Conservation (phyloP, 2,797 vertebrate species). For the Sus cebifrons region DNA sequence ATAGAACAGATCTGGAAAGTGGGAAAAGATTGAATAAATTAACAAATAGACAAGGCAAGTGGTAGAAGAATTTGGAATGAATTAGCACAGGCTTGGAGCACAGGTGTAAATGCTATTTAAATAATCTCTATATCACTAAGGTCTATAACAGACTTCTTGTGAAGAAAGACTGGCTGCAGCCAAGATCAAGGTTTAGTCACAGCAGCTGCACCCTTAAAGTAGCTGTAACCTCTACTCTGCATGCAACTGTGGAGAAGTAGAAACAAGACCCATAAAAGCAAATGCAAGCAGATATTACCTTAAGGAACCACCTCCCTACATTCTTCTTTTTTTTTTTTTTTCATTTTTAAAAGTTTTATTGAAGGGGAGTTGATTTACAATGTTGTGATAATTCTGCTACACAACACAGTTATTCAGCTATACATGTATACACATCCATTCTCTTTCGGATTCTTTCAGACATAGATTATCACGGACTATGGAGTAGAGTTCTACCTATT, state of each 20-base stretch:
- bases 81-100: background rate
- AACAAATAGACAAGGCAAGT: background rate
- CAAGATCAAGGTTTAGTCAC: background rate
- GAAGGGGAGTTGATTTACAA: no score
- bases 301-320: background rate
- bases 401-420: no score
- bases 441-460: no score
- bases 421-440: no score
- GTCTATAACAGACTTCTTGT: background rate
- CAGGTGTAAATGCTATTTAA: background rate
- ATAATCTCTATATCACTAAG: background rate
- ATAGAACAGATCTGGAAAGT: background rate
- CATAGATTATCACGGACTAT: no score
- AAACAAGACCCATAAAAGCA: background rate
- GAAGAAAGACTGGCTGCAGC: background rate
- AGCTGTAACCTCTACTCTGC: background rate
- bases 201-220: background rate
- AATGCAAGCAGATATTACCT: background rate
- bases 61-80: background rate
- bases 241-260: accelerated
- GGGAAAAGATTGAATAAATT: background rate
- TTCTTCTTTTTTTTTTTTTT: background rate
- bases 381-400: no score
- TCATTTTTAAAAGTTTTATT: no score
- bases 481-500: no score